A percentile compares a stretch with the other conserved stretches of the same genome.
These are phyloP conservation scores for Microplitis manilae DNA, from an alignment of 2,888 invertebrate species.

Conservation along the genomic window DNA sequence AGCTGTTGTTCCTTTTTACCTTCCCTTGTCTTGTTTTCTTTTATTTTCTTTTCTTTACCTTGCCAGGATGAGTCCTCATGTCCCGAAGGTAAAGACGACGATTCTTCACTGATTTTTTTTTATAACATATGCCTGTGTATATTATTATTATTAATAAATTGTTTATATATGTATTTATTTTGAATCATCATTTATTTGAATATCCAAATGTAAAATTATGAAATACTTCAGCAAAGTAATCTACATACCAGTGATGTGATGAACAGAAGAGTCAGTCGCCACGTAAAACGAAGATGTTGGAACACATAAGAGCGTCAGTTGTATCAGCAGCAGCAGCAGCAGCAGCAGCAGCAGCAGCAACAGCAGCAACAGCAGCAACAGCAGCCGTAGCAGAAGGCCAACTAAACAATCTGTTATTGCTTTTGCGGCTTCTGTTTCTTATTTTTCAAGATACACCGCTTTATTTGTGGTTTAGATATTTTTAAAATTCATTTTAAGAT, in stretches of 20 bases:
- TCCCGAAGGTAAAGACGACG: conserved; percentile 9
- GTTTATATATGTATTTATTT: background rate
- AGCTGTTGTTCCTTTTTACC: conserved; percentile 51
- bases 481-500: too few relatives aligned
- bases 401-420: background rate
- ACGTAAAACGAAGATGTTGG: background rate
- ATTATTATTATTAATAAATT: conserved; percentile 1
- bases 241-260: background rate
- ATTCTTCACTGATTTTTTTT: conserved; percentile 12
- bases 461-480: too few relatives aligned
- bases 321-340: background rate
- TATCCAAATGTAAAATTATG: too few relatives aligned
- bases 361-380: background rate
- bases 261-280: background rate
- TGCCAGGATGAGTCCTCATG: conserved; percentile 7
- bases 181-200: background rate
- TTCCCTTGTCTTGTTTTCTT: conserved; percentile 37
- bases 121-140: background rate
- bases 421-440: background rate
- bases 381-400: background rate
- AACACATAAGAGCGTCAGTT: background rate
- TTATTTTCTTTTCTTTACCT: background rate
- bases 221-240: too few relatives aligned
- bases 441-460: background rate
- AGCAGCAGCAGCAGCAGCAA: background rate